These are phyloP conservation scores for Tetraneura akinire DNA, from an alignment of 1,140 invertebrate genomes.

Conservation along the genomic window DNA sequence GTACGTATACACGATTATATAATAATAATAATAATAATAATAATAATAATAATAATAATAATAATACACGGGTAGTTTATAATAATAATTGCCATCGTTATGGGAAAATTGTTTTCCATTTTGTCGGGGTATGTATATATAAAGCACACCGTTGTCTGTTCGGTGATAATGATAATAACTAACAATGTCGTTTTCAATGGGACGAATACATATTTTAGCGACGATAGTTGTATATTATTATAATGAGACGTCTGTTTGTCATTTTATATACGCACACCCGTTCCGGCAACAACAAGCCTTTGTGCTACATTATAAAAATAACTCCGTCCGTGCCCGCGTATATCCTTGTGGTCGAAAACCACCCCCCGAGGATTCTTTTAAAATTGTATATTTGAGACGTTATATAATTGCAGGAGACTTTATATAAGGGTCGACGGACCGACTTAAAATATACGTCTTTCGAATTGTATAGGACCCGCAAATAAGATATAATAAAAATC, in stretches of 20 bases:
- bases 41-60: too few relatives aligned
- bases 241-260: constrained; percentile 46
- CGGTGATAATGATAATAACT: constrained; percentile 7
- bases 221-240: neutral
- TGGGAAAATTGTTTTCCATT: constrained; percentile 41
- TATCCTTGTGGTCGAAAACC: neutral
- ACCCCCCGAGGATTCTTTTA: neutral
- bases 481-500: too few relatives aligned
- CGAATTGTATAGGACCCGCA: too few relatives aligned
- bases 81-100: constrained; percentile 48
- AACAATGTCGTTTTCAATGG: constrained; percentile 9
- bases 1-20: neutral
- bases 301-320: constrained; percentile 4
- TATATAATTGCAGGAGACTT: neutral
- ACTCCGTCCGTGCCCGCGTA: too few relatives aligned
- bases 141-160: neutral
- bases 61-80: neutral
- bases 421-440: too few relatives aligned
- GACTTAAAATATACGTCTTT: neutral
- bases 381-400: neutral
- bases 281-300: too few relatives aligned
- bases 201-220: neutral
- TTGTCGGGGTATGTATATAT: too few relatives aligned
- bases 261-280: neutral
- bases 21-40: too few relatives aligned